phyloP scores from a whole-genome alignment of 2,113 vertebrate species.

The Mystacornis crossleyi region DNA sequence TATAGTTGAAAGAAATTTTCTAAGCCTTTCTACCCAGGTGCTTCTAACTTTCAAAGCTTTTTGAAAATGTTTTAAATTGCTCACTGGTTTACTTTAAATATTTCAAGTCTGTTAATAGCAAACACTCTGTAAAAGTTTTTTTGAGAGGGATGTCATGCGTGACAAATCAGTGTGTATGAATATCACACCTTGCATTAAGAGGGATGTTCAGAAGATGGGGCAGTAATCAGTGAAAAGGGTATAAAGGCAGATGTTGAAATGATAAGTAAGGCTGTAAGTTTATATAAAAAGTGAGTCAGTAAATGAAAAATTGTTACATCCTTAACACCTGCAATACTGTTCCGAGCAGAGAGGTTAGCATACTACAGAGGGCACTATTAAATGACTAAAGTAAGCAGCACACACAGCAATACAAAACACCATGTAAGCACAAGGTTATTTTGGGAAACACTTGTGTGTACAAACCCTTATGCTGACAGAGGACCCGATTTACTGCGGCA shows the following conservation, averaged over 20 bases:
- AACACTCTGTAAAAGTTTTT: neutral
- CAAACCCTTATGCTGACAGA: neutral
- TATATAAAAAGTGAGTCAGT: neutral
- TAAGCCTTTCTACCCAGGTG: neutral
- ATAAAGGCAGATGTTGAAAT: neutral
- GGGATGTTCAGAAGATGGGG: neutral
- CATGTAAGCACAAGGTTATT: neutral
- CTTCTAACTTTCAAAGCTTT: conserved; percentile 17
- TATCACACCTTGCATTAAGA: neutral
- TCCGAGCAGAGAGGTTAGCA: neutral
- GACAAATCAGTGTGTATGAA: neutral
- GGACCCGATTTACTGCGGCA: neutral
- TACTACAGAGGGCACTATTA: neutral
- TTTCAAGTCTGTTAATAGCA: neutral
- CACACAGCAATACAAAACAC: neutral
- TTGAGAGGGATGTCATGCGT: neutral
- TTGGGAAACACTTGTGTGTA: neutral
- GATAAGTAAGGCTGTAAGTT: neutral
- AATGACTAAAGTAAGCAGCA: neutral
- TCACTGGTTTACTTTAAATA: neutral
- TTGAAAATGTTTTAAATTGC: neutral
- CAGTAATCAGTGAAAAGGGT: neutral
- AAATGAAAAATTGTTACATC: neutral
- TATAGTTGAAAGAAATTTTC: neutral
- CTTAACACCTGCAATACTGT: neutral